Evolutionary conservation across 2,888 invertebrate species (phyloP).

Genomic region (Tribolium freemani): DNA sequence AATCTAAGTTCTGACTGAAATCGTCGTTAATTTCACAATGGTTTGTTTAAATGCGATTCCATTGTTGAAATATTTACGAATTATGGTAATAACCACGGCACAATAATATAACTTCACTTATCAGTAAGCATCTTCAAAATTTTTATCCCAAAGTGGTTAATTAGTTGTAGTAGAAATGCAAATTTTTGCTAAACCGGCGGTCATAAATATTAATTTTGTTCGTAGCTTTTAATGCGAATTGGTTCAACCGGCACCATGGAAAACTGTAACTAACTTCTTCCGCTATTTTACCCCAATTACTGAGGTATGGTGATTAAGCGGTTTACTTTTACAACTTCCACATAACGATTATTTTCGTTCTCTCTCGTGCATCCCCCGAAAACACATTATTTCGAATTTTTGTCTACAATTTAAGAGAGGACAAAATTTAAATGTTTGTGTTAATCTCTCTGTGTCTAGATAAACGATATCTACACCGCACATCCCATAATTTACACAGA

Average conservation of each 20-base stretch:
- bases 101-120: neutral
- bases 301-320: slow-evolving; percentile 49
- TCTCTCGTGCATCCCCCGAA: slow-evolving; percentile 1
- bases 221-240: slow-evolving; percentile 18
- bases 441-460: neutral
- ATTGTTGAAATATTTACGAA: too few species aligned
- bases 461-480: neutral
- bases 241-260: slow-evolving; percentile 19
- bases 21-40: too few species aligned
- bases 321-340: slow-evolving; percentile 47
- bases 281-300: slow-evolving; percentile 47
- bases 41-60: too few species aligned
- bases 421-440: too few species aligned
- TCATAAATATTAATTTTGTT: slow-evolving; percentile 32
- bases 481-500: neutral
- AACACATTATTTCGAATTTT: too few species aligned
- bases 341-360: slow-evolving; percentile 45
- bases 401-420: too few species aligned
- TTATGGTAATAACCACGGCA: too few species aligned
- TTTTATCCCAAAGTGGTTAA: neutral
- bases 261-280: slow-evolving; percentile 40
- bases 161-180: neutral
- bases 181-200: neutral
- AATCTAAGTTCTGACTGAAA: too few species aligned
- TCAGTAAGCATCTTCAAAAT: neutral